Evolutionary conservation across 2,797 vertebrate species (phyloP), one percentile per base, ranked within the genome.

Genomic region (Spizella passerina): DNA sequence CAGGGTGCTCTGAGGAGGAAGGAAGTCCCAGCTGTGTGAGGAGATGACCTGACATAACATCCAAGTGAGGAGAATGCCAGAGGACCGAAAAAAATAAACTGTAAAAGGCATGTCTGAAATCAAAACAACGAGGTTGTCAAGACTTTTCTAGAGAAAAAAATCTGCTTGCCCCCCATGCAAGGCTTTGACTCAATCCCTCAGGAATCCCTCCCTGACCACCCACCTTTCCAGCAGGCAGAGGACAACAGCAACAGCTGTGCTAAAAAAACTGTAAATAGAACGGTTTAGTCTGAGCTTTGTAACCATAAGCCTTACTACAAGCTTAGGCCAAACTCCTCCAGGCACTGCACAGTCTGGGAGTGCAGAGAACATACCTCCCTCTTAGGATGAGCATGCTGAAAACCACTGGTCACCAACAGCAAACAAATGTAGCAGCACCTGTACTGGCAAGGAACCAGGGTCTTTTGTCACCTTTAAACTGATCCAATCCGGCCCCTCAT

Each of bases 331-430:
- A 66, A 52, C 43, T 73, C 44, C 32, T 83, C 10, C 52, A 56
- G 16, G 79, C 12, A 10, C 56, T 63, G 68, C 36, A 26, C 24
- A 39, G 17, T 44, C 24, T 76, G n/a, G 0, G 1, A 64, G 19
- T 5, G 26, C 36, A 59, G 18, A 68, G 61, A 68, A 32, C 3
- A 1, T 19, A 63, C 61, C n/a, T 71, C 69, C 9, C 0, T 64
- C 10, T 80, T 59, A n/a, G 32, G 29, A 32, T 14, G 41, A 59
- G 30, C 21, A 14, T 0, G 4, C n/a, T 49, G 60, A 79, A 89
- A 82, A 77, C 52, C 23, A 32, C 0, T 0, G 39, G 32, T 89
- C 5, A 1, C 47, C 34, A 34, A 61, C 24, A 30, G 30, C 1
- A 2, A 36, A 19, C 60, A 89, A 84, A 79, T 15, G 17, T 13